phyloP scores from a whole-genome alignment of 2,113 vertebrate genomes.

The Cottus gobio region DNA sequence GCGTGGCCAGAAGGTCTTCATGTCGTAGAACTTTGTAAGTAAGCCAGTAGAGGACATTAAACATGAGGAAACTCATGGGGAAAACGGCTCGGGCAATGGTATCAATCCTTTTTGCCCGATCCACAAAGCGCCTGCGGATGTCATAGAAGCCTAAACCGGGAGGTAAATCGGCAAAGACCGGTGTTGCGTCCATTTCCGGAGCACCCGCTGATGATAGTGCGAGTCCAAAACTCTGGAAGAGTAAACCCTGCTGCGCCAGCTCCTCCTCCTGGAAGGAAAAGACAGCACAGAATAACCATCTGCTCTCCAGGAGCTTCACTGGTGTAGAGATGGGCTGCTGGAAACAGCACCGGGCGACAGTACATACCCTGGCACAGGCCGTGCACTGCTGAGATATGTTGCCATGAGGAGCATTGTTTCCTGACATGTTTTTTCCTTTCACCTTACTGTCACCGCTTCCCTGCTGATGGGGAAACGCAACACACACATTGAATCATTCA shows the following conservation, averaged over 20 bases:
- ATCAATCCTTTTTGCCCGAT: slow-evolving; percentile 92
- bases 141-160: slow-evolving; percentile 82
- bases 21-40: slow-evolving; percentile 92
- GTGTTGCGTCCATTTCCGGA: slow-evolving; percentile 82
- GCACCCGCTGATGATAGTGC: slow-evolving; percentile 79
- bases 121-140: slow-evolving; percentile 85
- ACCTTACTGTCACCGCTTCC: slow-evolving; percentile 80
- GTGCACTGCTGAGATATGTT: slow-evolving; percentile 80
- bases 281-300: slow-evolving; percentile 9
- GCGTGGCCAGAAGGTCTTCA: slow-evolving; percentile 84
- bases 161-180: slow-evolving; percentile 80
- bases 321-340: background rate
- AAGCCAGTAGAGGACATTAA: slow-evolving; percentile 96
- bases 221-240: slow-evolving; percentile 87
- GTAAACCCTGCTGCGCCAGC: slow-evolving; percentile 85
- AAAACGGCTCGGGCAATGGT: slow-evolving; percentile 92
- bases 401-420: slow-evolving; percentile 76
- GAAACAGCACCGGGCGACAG: no score
- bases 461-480: slow-evolving; percentile 52
- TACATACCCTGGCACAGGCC: slow-evolving; percentile 82
- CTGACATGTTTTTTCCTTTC: slow-evolving; percentile 77
- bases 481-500: slow-evolving; percentile 36
- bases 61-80: slow-evolving; percentile 93
- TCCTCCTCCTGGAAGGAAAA: slow-evolving; percentile 83
- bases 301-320: background rate